Evolutionary conservation across 2,113 vertebrate species (phyloP).

Genomic region (Rhinoderma darwinii): DNA sequence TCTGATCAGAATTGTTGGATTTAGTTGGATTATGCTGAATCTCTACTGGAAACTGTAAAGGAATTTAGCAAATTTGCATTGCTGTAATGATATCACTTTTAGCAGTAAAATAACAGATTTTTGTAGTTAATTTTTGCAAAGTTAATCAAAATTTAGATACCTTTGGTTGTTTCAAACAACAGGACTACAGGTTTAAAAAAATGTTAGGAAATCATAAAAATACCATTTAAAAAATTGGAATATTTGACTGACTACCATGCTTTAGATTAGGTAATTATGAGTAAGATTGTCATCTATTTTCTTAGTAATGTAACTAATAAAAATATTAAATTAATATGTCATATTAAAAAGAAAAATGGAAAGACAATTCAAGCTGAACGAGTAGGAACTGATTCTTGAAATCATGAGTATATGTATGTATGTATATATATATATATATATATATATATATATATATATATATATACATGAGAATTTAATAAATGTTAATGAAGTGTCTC

Average conservation of each 20-base stretch:
- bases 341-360: not conserved
- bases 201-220: not conserved
- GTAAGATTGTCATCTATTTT: not conserved
- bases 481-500: too few relatives aligned
- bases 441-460: too few relatives aligned
- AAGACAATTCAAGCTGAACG: not conserved
- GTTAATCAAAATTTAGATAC: not conserved
- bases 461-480: too few relatives aligned
- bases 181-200: not conserved
- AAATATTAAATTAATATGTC: slow-evolving; percentile 1
- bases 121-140: not conserved
- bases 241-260: not conserved
- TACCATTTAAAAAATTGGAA: not conserved
- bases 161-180: not conserved
- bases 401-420: too few relatives aligned
- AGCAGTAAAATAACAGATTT: not conserved
- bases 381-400: not conserved
- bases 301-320: not conserved
- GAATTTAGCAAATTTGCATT: not conserved
- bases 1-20: not conserved
- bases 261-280: not conserved
- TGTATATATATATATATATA: too few relatives aligned
- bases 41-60: not conserved
- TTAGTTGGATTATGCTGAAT: not conserved
- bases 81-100: not conserved